Evolutionary conservation across 2,797 vertebrate species (phyloP).

Genomic region (Sphenodon punctatus): DNA sequence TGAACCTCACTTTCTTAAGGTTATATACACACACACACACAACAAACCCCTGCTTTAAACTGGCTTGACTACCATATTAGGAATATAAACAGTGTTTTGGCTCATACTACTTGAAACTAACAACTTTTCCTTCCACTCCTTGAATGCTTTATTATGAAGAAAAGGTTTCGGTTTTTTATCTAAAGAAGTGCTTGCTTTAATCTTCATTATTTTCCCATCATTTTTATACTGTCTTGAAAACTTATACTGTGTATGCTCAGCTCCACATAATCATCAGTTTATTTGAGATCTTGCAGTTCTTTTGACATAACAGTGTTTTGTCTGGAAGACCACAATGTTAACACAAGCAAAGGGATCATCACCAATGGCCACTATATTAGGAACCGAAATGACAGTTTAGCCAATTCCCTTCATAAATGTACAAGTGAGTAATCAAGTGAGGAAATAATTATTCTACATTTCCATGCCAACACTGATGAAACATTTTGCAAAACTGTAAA

Average conservation of each 20-base stretch:
- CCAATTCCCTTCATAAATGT: background rate
- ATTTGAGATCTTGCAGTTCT: background rate
- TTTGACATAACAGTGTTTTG: background rate
- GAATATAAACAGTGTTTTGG: slow-evolving; percentile 1
- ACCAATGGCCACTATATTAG: slow-evolving; percentile 21
- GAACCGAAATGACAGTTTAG: background rate
- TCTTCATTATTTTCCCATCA: slow-evolving; percentile 30
- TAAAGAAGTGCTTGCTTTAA: background rate
- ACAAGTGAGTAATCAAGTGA: background rate
- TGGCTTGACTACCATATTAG: background rate
- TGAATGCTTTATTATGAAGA: background rate
- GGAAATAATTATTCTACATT: background rate
- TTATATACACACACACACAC: background rate
- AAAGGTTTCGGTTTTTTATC: slow-evolving; percentile 24
- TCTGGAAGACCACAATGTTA: background rate
- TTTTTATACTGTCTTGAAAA: slow-evolving; percentile 48
- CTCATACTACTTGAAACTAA: background rate
- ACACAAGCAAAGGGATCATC: slow-evolving; percentile 11
- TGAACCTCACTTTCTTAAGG: slow-evolving; percentile 41
- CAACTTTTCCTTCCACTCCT: slow-evolving; percentile 10
- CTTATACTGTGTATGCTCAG: slow-evolving; percentile 56
- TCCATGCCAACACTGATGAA: background rate
- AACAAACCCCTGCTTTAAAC: slow-evolving; percentile 23
- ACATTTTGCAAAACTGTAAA: background rate
- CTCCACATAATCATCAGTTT: slow-evolving; percentile 23